Percentiles rank a stretch among this genome's conserved stretches.
phyloP scores from a whole-genome alignment of 35 echinoderm and acorn worm genomes.

The Holothuria glaberrima region DNA sequence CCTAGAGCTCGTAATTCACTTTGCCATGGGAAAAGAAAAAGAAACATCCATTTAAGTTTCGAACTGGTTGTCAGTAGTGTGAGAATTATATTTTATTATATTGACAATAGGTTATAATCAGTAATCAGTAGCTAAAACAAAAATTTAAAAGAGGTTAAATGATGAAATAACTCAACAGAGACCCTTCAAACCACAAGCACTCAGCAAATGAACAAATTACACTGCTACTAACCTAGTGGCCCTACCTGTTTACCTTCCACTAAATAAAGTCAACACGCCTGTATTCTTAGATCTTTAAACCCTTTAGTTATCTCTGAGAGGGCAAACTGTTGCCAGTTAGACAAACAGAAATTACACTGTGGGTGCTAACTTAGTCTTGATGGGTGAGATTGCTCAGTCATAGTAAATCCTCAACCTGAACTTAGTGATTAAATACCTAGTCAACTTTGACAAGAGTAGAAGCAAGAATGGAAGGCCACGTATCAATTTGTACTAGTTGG shows the following conservation, averaged over 20 bases:
- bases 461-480: too few relatives aligned
- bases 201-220: not conserved
- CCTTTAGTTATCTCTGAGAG: not conserved
- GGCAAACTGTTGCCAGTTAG: not conserved
- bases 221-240: slow-evolving; percentile 11
- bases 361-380: slow-evolving; percentile 4
- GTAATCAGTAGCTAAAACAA: too few relatives aligned
- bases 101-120: too few relatives aligned
- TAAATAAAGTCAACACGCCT: not conserved
- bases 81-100: too few relatives aligned
- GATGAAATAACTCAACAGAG: not conserved
- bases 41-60: too few relatives aligned
- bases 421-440: not conserved
- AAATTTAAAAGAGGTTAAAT: too few relatives aligned
- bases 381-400: not conserved
- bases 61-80: too few relatives aligned
- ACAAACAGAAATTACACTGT: slow-evolving; percentile 26
- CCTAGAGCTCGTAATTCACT: too few relatives aligned
- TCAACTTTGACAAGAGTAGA: not conserved
- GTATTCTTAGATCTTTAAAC: slow-evolving; percentile 28
- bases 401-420: slow-evolving; percentile 4
- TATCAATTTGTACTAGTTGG: too few relatives aligned
- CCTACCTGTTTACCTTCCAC: not conserved
- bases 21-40: too few relatives aligned
- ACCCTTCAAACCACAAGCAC: slow-evolving; percentile 14